Conservation (phyloP, 2,113 vertebrate genomes). For the Ctenodactylus gundi region DNA sequence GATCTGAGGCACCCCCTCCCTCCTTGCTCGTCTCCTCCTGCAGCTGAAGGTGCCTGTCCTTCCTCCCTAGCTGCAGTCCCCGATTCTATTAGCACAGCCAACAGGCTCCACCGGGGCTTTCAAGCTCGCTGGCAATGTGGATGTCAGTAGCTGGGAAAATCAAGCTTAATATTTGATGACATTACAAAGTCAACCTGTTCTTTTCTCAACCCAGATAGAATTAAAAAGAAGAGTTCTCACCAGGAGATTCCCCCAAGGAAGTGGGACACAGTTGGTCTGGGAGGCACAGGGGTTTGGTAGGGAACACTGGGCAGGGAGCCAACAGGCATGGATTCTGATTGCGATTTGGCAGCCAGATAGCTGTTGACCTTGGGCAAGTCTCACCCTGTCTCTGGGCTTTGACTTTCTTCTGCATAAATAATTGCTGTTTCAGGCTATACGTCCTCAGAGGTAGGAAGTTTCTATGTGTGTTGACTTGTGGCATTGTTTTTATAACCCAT, state of each 20-base stretch:
- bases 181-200: slow-evolving; percentile 74
- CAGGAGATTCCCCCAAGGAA: slow-evolving; percentile 15
- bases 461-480: background rate
- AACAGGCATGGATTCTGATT: background rate
- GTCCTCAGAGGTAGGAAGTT: background rate
- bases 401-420: background rate
- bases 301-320: background rate
- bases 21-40: background rate
- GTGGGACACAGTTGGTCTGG: slow-evolving; percentile 35
- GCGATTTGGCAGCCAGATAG: background rate
- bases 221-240: slow-evolving; percentile 57
- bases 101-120: slow-evolving; percentile 28
- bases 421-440: background rate
- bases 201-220: slow-evolving; percentile 59
- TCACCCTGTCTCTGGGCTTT: background rate
- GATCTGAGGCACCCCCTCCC: background rate
- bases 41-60: background rate
- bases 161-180: slow-evolving; percentile 71
- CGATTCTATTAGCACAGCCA: slow-evolving; percentile 59
- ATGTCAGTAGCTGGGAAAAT: slow-evolving; percentile 73
- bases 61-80: background rate
- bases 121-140: slow-evolving; percentile 49
- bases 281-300: background rate
- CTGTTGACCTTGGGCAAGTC: slow-evolving; percentile 13
- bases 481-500: background rate